These are phyloP conservation scores for human DNA, from an alignment of 2,113 vertebrate species.

Conservation along the genomic window GRCh38 chr11:9951001-9951500, in stretches of 20 bases:
- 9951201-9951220: background rate
- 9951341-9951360: background rate
- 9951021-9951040: background rate
- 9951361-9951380: background rate
- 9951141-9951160: background rate
- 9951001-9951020: background rate
- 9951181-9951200: background rate
- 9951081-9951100: background rate
- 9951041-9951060: background rate
- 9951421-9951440: background rate
- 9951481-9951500: background rate
- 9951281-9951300: constrained; percentile 1
- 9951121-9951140: background rate
- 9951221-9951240: background rate
- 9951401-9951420: background rate
- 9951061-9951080: background rate
- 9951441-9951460: background rate
- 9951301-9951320: background rate
- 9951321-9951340: background rate
- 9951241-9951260: background rate
- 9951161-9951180: background rate
- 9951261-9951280: background rate
- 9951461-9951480: background rate
- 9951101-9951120: background rate
- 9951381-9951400: background rate